Evolutionary conservation across 2,113 vertebrate species (phyloP), one percentile per base, ranked within the genome.

Genomic region (Eira barbara): DNA sequence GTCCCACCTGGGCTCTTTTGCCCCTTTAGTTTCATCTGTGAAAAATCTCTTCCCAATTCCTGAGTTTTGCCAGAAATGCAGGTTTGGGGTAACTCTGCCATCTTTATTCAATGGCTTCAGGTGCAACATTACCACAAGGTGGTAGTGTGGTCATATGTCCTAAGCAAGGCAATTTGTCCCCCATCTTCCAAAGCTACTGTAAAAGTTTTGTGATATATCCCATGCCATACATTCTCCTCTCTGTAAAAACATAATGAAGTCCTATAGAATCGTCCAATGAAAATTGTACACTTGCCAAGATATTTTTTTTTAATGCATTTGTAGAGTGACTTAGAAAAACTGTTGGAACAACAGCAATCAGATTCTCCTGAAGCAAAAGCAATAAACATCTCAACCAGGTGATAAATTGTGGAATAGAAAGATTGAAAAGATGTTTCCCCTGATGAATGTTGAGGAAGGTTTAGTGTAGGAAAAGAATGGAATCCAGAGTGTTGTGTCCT

Each of bases 91-190:
- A 39, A 36, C 59, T 59, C 49, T 61, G 67, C 67, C 80, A 45
- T 57, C 42, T 83, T 36, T 29, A 6, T 89, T 36, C 52, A 31
- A 3, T 21, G 71, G 65, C 55, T 93, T 88, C 78, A 80, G 85
- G 61, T 87, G 61, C 47, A 47, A 8, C 39, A 10, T 95, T 80
- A 29, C 86, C 81, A 52, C 71, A 84, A 84, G 93, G 93, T 93
- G 85, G 93, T 96, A 49, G 80, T 93, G 63, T 96, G 93, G 95
- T 90, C 88, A 71, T 82, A 25, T 76, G 76, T 85, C 86, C 82
- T 34, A 34, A 84, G 82, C 52, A 49, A 71, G 59, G 36, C 42
- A 23, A 1, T 34, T 4, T 61, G 63, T 84, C 47, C 57, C n/a
- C 23, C 7, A 47, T 52, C 65, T 80, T 94, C 79, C 39, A 52